Evolutionary conservation across 2,888 invertebrate genomes (phyloP).

Genomic region (Microdon myrmicae): DNA sequence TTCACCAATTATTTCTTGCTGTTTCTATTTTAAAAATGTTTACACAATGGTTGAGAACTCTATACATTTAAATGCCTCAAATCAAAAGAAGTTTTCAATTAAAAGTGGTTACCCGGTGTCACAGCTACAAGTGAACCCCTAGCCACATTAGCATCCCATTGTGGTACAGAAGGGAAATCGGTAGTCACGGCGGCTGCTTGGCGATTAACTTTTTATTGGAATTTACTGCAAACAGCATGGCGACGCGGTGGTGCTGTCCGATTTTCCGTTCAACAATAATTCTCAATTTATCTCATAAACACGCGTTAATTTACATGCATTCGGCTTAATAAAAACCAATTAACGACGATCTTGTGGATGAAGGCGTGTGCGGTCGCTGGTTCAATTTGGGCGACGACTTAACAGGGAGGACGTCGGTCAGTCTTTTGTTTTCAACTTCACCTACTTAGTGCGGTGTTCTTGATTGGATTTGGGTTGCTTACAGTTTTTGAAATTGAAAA

Average conservation of each 20-base stretch:
- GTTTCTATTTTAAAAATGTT: no score
- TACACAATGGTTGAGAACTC: no score
- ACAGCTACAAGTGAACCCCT: constrained; percentile 1
- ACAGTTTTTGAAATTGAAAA: no score
- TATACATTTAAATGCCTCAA: constrained; percentile 31
- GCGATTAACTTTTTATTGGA: constrained; percentile 47
- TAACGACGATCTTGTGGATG: constrained; percentile 44
- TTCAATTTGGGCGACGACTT: no score
- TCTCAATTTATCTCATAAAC: constrained; percentile 50
- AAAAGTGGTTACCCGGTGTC: constrained; percentile 9
- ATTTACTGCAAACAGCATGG: constrained; percentile 37
- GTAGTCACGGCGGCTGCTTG: constrained; percentile 9
- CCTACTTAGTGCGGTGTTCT: no score
- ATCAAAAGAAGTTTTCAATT: constrained; percentile 33
- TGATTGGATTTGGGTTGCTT: no score
- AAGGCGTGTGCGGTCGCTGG: constrained; percentile 15
- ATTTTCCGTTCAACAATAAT: constrained; percentile 40
- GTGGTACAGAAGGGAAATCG: no score
- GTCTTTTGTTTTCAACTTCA: no score
- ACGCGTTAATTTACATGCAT: constrained; percentile 51
- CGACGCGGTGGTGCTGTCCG: constrained; percentile 22
- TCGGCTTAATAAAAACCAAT: constrained; percentile 51
- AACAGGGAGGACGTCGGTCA: no score
- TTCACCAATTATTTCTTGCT: no score
- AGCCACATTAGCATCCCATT: constrained; percentile 12